A percentile compares a stretch with the other conserved stretches of the same genome.
These are phyloP conservation scores for Phenganax marumi DNA, from an alignment of 92 coral and sea anemone species.

Conservation along the genomic window DNA sequence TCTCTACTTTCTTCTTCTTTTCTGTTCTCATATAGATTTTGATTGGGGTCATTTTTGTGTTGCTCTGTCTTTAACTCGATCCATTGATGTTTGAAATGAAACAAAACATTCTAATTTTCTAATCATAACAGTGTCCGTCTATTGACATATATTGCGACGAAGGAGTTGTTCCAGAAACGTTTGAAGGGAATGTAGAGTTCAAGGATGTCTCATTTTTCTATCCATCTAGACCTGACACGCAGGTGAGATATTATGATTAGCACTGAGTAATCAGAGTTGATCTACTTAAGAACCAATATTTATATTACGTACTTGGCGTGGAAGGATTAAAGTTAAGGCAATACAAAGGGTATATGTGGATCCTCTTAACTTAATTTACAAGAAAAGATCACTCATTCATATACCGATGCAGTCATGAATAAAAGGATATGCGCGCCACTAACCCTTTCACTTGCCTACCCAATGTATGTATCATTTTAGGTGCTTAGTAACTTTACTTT, in stretches of 20 bases:
- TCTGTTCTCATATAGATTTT: too few relatives aligned
- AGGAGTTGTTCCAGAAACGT: neutral
- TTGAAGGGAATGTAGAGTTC: slow-evolving; percentile 43
- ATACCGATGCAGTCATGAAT: slow-evolving; percentile 59
- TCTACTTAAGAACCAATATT: too few relatives aligned
- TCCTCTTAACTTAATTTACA: too few relatives aligned
- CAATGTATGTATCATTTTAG: slow-evolving; percentile 42
- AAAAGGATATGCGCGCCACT: slow-evolving; percentile 50
- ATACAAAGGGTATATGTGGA: too few relatives aligned
- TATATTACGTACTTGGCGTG: too few relatives aligned
- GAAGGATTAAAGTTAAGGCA: too few relatives aligned
- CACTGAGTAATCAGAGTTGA: too few relatives aligned
- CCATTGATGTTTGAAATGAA: too few relatives aligned
- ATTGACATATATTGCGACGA: neutral
- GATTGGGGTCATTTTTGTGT: too few relatives aligned
- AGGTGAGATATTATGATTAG: slow-evolving; percentile 17
- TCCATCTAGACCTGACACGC: slow-evolving; percentile 57
- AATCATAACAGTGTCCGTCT: neutral
- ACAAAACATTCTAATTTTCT: too few relatives aligned
- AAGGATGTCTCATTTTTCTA: slow-evolving; percentile 49
- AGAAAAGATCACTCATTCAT: neutral
- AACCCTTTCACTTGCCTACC: neutral
- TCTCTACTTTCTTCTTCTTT: too few relatives aligned
- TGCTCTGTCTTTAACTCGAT: too few relatives aligned
- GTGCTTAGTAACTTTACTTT: slow-evolving; percentile 65